A percentile compares a stretch with the other conserved stretches of the same genome.
phyloP scores from a whole-genome alignment of 1,140 invertebrate species.

The Sycophila sp. region DNA sequence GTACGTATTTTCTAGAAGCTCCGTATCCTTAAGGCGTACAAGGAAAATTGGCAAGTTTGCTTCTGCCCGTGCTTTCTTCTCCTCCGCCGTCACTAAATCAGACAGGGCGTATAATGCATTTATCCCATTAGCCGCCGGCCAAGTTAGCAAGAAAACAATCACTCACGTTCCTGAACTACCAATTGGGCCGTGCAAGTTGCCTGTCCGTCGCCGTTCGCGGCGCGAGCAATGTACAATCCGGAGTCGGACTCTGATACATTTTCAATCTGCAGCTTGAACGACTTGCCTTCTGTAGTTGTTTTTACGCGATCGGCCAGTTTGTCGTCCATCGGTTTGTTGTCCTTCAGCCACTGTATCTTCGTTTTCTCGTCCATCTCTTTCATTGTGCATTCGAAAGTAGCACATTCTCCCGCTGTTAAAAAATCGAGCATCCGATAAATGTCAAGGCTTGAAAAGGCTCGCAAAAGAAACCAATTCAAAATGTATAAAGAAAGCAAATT shows the following conservation, averaged over 20 bases:
- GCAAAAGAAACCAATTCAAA: too few species aligned
- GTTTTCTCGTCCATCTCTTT: conserved; percentile 54
- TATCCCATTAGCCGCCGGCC: too few species aligned
- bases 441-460: too few species aligned
- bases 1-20: conserved; percentile 87
- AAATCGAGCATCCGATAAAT: background rate
- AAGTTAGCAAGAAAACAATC: conserved; percentile 30
- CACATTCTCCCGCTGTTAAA: conserved; percentile 82
- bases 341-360: conserved; percentile 87
- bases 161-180: conserved; percentile 84
- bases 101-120: background rate
- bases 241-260: conserved; percentile 85
- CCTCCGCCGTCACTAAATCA: conserved; percentile 75
- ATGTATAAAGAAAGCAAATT: too few species aligned
- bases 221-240: conserved; percentile 91
- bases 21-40: conserved; percentile 85
- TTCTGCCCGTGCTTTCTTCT: conserved; percentile 75
- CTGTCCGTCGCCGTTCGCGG: conserved; percentile 83
- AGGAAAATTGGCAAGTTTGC: conserved; percentile 82
- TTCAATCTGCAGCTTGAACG: conserved; percentile 79
- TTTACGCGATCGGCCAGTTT: conserved; percentile 79
- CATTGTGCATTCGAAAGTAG: conserved; percentile 84
- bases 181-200: conserved; percentile 86
- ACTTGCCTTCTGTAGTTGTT: conserved; percentile 68
- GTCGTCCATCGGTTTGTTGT: conserved; percentile 85